Evolutionary conservation across 2,113 vertebrate genomes (phyloP).

Genomic region (Balaenoptera acutorostrata): DNA sequence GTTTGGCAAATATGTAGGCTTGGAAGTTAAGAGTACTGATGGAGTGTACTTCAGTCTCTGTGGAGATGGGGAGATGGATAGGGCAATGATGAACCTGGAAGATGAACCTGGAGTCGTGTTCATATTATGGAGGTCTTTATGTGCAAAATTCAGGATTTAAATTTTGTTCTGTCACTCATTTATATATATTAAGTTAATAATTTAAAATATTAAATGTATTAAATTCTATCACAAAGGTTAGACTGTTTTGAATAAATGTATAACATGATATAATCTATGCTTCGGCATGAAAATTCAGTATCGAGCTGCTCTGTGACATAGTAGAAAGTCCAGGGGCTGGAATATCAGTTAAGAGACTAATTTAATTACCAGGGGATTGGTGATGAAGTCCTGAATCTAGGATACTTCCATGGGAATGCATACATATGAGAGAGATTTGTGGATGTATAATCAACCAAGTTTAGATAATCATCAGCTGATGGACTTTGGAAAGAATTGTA

Average conservation of each 20-base stretch:
- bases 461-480: background rate
- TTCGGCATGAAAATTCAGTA: background rate
- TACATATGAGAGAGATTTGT: background rate
- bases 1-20: background rate
- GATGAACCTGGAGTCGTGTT: background rate
- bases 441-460: background rate
- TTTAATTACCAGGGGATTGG: background rate
- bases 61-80: background rate
- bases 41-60: background rate
- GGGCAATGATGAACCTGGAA: background rate
- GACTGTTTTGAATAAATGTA: background rate
- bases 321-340: background rate
- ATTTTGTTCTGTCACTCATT: background rate
- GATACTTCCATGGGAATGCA: background rate
- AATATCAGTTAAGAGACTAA: background rate
- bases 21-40: background rate
- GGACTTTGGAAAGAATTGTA: background rate
- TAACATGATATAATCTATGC: background rate
- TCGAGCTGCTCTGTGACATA: background rate
- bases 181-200: background rate
- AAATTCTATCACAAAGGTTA: background rate
- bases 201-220: constrained; percentile 5
- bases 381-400: background rate
- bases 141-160: background rate
- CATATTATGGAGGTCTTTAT: background rate